phyloP scores from a whole-genome alignment of 2,888 invertebrate species.

The Gymnosoma rotundatum region DNA sequence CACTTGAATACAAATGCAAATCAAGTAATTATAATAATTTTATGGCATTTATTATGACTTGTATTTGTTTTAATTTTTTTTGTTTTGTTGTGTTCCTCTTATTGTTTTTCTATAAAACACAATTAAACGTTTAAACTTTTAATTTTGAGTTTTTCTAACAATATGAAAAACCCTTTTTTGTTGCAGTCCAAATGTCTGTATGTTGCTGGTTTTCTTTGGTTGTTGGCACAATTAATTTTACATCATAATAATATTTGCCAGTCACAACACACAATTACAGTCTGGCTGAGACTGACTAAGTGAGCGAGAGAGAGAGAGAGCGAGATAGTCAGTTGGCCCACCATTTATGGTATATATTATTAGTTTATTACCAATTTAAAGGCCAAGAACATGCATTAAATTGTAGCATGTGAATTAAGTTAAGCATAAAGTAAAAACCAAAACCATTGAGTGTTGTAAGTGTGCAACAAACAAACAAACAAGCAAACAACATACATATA shows the following conservation, averaged over 20 bases:
- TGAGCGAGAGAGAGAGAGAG: not conserved
- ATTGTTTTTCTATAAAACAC: constrained; percentile 2
- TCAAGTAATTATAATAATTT: constrained; percentile 68
- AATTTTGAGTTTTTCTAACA: not conserved
- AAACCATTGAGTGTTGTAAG: constrained; percentile 48
- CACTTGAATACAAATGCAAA: constrained; percentile 66
- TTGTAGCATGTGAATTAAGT: constrained; percentile 70
- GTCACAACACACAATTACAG: constrained; percentile 25
- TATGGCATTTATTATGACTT: constrained; percentile 67
- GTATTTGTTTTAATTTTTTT: constrained; percentile 36
- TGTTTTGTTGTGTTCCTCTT: not conserved
- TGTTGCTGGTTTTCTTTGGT: constrained; percentile 10
- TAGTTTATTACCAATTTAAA: constrained; percentile 72
- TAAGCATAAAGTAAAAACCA: constrained; percentile 64
- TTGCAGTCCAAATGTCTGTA: constrained; percentile 32
- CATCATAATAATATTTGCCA: constrained; percentile 66
- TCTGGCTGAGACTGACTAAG: not conserved
- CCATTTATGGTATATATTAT: constrained; percentile 71
- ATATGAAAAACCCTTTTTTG: constrained; percentile 51
- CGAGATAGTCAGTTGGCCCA: constrained; percentile 36
- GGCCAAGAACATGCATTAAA: constrained; percentile 72
- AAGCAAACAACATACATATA: constrained; percentile 60
- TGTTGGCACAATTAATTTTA: constrained; percentile 54
- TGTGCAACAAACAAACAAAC: constrained; percentile 18
- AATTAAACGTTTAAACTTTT: not conserved